phyloP scores from a whole-genome alignment of 2,797 vertebrate genomes.

The Holocentrus rufus region DNA sequence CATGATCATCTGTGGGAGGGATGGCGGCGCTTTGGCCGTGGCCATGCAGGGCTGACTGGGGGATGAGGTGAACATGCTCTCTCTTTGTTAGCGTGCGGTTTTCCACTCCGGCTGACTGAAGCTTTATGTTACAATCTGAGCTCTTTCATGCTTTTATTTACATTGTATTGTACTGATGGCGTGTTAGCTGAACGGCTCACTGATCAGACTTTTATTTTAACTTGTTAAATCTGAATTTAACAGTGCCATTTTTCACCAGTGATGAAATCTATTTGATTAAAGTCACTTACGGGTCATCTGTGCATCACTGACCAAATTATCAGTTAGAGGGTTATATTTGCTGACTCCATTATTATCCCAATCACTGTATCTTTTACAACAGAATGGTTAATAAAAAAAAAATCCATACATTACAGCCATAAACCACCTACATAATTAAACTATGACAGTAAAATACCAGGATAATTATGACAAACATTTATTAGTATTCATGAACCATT shows the following conservation, averaged over 20 bases:
- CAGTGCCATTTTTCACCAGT: too few species aligned
- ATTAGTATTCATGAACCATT: conserved; percentile 63
- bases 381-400: neutral
- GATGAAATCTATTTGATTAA: neutral
- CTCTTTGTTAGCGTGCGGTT: conserved; percentile 3
- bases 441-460: conserved; percentile 26
- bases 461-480: conserved; percentile 40
- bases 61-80: conserved; percentile 7
- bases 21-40: neutral
- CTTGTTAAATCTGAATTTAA: too few species aligned
- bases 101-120: neutral
- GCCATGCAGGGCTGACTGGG: neutral
- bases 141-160: neutral
- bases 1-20: neutral
- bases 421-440: conserved; percentile 47
- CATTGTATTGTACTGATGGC: too few species aligned
- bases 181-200: too few species aligned
- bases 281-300: neutral
- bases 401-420: neutral
- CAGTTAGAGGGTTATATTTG: neutral
- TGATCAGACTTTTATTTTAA: too few species aligned
- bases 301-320: neutral
- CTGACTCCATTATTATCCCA: neutral
- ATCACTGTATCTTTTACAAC: neutral
- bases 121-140: neutral